phyloP scores from a whole-genome alignment of 2,113 vertebrate genomes.

The Lynx canadensis region DNA sequence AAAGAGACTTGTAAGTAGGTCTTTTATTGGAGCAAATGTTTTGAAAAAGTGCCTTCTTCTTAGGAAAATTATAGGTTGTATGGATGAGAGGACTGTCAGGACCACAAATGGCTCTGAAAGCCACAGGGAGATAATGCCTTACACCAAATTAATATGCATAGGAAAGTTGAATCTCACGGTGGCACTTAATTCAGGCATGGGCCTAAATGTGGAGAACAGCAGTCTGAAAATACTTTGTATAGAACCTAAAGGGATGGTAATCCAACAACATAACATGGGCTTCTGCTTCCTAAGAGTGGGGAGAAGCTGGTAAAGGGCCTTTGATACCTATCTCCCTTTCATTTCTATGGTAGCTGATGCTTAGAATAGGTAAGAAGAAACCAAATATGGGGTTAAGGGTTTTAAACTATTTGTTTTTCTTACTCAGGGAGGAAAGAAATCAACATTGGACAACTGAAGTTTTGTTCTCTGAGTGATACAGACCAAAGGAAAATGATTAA shows the following conservation, averaged over 20 bases:
- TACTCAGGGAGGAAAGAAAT: not conserved
- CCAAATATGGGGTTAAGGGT: not conserved
- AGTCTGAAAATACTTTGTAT: conserved; percentile 11
- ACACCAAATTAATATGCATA: conserved; percentile 38
- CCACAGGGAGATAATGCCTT: conserved; percentile 32
- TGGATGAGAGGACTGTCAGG: conserved; percentile 10
- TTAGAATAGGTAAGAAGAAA: conserved; percentile 5
- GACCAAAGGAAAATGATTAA: not conserved
- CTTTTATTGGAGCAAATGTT: conserved; percentile 49
- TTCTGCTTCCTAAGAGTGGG: not conserved
- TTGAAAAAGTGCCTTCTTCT: conserved; percentile 42
- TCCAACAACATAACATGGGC: not conserved
- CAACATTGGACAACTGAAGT: conserved; percentile 5
- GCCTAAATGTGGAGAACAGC: not conserved
- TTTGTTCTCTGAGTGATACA: conserved; percentile 4
- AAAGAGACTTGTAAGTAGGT: not conserved
- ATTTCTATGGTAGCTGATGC: not conserved
- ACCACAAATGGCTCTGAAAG: conserved; percentile 54
- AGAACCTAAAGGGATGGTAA: not conserved
- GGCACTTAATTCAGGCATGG: conserved; percentile 13
- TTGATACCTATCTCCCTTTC: not conserved
- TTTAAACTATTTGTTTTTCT: not conserved
- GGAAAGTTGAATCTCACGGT: conserved; percentile 64
- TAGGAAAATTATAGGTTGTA: conserved; percentile 63
- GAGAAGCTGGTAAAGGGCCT: not conserved